Conservation (phyloP, 2,797 vertebrate genomes). For the Manis crassicaudata region DNA sequence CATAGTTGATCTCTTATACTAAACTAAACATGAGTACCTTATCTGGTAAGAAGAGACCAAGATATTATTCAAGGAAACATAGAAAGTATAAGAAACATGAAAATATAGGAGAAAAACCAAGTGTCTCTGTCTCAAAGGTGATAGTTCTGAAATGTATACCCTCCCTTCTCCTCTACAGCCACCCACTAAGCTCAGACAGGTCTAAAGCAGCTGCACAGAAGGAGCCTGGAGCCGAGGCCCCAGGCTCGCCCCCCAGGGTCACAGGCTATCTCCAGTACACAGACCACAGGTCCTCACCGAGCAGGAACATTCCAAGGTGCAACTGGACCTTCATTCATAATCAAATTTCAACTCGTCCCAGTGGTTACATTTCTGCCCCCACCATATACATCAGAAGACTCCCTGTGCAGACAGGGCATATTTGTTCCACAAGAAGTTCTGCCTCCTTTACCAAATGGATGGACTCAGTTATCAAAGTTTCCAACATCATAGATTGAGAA, state of each 20-base stretch:
- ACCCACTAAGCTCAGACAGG: background rate
- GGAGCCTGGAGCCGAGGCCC: background rate
- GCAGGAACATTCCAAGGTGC: background rate
- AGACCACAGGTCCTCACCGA: background rate
- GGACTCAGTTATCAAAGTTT: background rate
- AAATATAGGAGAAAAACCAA: background rate
- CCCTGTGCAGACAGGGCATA: background rate
- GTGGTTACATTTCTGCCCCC: background rate
- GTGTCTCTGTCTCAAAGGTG: background rate
- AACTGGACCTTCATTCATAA: background rate
- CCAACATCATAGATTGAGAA: background rate
- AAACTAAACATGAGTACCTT: background rate
- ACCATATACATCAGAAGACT: background rate
- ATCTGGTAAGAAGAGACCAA: background rate
- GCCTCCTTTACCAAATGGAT: background rate
- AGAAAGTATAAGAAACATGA: background rate
- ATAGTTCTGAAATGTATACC: background rate
- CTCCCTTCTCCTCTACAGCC: background rate
- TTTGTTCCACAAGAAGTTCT: background rate
- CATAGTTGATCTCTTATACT: background rate
- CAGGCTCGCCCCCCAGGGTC: background rate
- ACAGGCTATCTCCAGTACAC: background rate
- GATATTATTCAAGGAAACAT: conserved; percentile 14
- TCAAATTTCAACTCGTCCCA: background rate
- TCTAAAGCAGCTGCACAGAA: background rate